Evolutionary conservation across 1,140 invertebrate species (phyloP).

Genomic region (Meloidogyne hapla): DNA sequence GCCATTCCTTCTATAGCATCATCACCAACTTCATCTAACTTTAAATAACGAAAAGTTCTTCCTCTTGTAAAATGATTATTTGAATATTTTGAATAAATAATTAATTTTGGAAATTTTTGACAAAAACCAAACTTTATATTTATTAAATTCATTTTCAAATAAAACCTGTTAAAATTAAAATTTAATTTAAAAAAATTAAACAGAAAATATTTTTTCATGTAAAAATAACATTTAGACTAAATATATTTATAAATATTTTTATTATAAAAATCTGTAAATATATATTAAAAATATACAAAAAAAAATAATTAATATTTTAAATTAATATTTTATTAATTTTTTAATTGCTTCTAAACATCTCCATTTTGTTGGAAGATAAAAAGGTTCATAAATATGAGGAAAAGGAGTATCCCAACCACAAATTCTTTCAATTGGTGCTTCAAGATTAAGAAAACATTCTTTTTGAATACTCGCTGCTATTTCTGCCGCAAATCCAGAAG

Average conservation of each 20-base stretch:
- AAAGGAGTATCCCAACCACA: constrained; percentile 97
- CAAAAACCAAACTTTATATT: not conserved
- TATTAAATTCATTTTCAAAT: not conserved
- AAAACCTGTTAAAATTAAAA: not conserved
- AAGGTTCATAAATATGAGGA: constrained; percentile 89
- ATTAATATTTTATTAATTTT: constrained; percentile 72
- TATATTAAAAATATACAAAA: not conserved
- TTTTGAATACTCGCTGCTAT: constrained; percentile 88
- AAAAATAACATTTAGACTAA: not conserved
- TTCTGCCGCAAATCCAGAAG: constrained; percentile 92
- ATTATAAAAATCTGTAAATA: not conserved
- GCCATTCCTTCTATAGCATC: constrained; percentile 3
- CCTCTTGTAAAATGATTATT: not conserved
- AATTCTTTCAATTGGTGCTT: constrained; percentile 85
- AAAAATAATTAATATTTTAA: constrained; percentile 67
- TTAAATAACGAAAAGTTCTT: constrained; percentile 5
- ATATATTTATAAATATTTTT: not conserved
- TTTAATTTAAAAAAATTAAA: not conserved
- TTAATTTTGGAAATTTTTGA: not conserved
- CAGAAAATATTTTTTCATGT: no score
- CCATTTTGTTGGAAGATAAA: constrained; percentile 92
- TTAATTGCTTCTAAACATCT: constrained; percentile 80
- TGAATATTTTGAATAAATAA: not conserved
- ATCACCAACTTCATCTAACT: not conserved
- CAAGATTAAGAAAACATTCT: constrained; percentile 89